These are phyloP conservation scores for Polyodon spathula DNA, from an alignment of 2,113 vertebrate species.

Conservation along the genomic window DNA sequence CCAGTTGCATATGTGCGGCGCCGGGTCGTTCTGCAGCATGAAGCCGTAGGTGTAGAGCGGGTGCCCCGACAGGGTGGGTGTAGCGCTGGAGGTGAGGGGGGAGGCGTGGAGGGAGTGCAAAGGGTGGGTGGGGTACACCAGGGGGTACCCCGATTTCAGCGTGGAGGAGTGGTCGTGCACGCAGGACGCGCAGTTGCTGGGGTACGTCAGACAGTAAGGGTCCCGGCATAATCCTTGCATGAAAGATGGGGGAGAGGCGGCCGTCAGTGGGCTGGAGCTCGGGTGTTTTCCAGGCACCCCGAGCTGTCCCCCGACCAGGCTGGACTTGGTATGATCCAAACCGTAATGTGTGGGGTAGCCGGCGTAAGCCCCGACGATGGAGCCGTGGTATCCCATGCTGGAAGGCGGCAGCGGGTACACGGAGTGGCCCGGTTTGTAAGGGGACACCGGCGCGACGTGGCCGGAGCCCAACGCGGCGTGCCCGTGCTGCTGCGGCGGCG, in stretches of 20 bases:
- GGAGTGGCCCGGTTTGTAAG: conserved; percentile 90
- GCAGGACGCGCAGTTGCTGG: conserved; percentile 86
- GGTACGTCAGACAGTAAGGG: conserved; percentile 94
- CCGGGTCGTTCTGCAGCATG: conserved; percentile 89
- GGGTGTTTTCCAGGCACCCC: conserved; percentile 82
- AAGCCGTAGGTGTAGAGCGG: conserved; percentile 96
- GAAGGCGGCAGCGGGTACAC: conserved; percentile 87
- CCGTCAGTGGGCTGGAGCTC: conserved; percentile 90
- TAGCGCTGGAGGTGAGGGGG: conserved; percentile 69
- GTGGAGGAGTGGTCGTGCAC: conserved; percentile 77
- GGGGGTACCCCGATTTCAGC: conserved; percentile 78
- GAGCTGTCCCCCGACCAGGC: conserved; percentile 74
- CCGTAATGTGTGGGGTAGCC: conserved; percentile 89
- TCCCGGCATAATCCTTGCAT: conserved; percentile 96
- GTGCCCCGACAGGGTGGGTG: conserved; percentile 71
- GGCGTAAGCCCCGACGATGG: conserved; percentile 89
- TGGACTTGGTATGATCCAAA: conserved; percentile 80
- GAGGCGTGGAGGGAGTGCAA: conserved; percentile 80
- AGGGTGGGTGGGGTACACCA: conserved; percentile 88
- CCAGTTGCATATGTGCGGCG: conserved; percentile 96
- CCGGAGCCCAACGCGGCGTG: conserved; percentile 62
- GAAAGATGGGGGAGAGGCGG: conserved; percentile 89
- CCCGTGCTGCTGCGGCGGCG: conserved; percentile 50
- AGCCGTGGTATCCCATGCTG: conserved; percentile 90
- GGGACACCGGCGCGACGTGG: conserved; percentile 90